These are phyloP conservation scores for Drosophila villosipedis DNA, from an alignment of 2,888 invertebrate species.

Conservation along the genomic window DNA sequence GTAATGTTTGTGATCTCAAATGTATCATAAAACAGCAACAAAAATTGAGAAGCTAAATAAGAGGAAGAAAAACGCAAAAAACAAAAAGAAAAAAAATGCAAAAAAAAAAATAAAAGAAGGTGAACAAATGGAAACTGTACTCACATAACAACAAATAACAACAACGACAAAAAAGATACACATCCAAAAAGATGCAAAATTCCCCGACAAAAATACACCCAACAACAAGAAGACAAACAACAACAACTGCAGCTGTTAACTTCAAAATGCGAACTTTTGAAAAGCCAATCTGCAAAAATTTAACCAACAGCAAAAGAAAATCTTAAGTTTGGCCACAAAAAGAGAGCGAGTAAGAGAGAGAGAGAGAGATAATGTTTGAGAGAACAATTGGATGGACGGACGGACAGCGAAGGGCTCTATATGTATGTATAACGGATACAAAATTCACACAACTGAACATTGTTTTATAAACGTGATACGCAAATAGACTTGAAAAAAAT, in stretches of 20 bases:
- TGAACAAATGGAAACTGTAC: slow-evolving; percentile 57
- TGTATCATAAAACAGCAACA: slow-evolving; percentile 79
- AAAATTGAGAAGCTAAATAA: slow-evolving; percentile 69
- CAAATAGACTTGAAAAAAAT: slow-evolving; percentile 81
- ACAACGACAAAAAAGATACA: slow-evolving; percentile 43
- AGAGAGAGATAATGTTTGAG: slow-evolving; percentile 35
- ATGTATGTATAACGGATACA: slow-evolving; percentile 66
- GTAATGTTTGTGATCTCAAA: slow-evolving; percentile 84
- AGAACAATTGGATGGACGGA: slow-evolving; percentile 9
- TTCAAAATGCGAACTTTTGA: slow-evolving; percentile 68
- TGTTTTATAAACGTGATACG: slow-evolving; percentile 80
- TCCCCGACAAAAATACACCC: slow-evolving; percentile 53
- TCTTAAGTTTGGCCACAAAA: slow-evolving; percentile 49
- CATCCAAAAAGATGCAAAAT: slow-evolving; percentile 75
- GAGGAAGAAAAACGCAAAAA: slow-evolving; percentile 29
- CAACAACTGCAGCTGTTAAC: slow-evolving; percentile 52
- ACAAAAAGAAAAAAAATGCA: slow-evolving; percentile 30
- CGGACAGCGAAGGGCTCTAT: slow-evolving; percentile 49
- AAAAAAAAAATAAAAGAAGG: slow-evolving; percentile 36
- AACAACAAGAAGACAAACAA: slow-evolving; percentile 25
- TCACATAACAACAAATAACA: slow-evolving; percentile 39
- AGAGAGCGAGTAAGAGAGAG: slow-evolving; percentile 38
- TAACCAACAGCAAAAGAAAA: slow-evolving; percentile 10
- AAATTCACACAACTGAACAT: slow-evolving; percentile 78
- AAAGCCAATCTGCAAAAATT: slow-evolving; percentile 57